A percentile compares a stretch with the other conserved stretches of the same genome.
phyloP scores from a whole-genome alignment of 2,113 vertebrate genomes.

The Sylvia atricapilla region DNA sequence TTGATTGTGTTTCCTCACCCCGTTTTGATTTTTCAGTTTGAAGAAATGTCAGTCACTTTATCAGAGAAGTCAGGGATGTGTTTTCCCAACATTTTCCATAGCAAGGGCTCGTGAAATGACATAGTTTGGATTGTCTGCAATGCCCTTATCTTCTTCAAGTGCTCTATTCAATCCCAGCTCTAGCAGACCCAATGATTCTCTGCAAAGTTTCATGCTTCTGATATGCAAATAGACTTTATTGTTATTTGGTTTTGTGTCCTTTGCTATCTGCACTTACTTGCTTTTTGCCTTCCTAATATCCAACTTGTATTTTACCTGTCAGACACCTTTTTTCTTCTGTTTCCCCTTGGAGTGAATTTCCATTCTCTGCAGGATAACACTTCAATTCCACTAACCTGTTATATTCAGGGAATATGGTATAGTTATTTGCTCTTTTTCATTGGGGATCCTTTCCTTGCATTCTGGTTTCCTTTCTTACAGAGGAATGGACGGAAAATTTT shows the following conservation, averaged over 20 bases:
- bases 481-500: not conserved
- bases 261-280: not conserved
- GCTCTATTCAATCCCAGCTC: not conserved
- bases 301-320: not conserved
- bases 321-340: not conserved
- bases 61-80: not conserved
- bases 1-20: not conserved
- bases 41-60: not conserved
- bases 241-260: not conserved
- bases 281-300: not conserved
- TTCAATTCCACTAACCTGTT: not conserved
- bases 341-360: not conserved
- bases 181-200: not conserved
- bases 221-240: not conserved
- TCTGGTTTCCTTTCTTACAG: not conserved
- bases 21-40: slow-evolving; percentile 21
- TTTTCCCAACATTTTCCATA: not conserved
- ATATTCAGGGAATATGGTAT: not conserved
- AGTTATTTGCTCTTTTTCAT: not conserved
- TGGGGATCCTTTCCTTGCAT: not conserved
- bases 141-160: not conserved
- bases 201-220: not conserved
- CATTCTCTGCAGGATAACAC: not conserved
- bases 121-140: not conserved
- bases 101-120: not conserved